phyloP scores from a whole-genome alignment of 2,888 invertebrate genomes.

The Hartigia nigra region DNA sequence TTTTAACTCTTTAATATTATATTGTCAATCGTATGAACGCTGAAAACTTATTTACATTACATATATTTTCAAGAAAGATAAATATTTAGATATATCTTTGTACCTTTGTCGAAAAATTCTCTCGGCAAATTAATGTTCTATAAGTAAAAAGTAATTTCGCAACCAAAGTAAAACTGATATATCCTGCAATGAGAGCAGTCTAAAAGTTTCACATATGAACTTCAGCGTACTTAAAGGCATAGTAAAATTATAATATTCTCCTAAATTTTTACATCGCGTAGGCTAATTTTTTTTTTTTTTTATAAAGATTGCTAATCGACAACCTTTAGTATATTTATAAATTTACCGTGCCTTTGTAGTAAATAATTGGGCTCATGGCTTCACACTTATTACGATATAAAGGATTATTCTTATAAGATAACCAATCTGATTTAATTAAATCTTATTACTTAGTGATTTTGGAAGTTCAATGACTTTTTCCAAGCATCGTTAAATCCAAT shows the following conservation, averaged over 20 bases:
- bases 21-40: background rate
- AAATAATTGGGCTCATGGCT: conserved; percentile 38
- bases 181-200: background rate
- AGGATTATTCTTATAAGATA: background rate
- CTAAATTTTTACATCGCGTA: conserved; percentile 1
- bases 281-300: background rate
- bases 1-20: background rate
- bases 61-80: conserved; percentile 9
- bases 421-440: background rate
- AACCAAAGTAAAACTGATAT: background rate
- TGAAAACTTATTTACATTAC: background rate
- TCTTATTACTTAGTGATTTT: background rate
- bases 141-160: background rate
- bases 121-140: background rate
- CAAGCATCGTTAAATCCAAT: background rate
- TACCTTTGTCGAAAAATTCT: background rate
- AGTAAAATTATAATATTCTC: conserved; percentile 7
- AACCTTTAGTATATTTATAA: conserved; percentile 18
- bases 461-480: background rate
- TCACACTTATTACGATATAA: conserved; percentile 23
- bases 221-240: background rate
- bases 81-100: conserved; percentile 17
- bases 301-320: background rate
- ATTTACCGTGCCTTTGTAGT: conserved; percentile 40
- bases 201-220: background rate